Conservation (phyloP, 2,797 vertebrate genomes). For the Sebastes diploproa region DNA sequence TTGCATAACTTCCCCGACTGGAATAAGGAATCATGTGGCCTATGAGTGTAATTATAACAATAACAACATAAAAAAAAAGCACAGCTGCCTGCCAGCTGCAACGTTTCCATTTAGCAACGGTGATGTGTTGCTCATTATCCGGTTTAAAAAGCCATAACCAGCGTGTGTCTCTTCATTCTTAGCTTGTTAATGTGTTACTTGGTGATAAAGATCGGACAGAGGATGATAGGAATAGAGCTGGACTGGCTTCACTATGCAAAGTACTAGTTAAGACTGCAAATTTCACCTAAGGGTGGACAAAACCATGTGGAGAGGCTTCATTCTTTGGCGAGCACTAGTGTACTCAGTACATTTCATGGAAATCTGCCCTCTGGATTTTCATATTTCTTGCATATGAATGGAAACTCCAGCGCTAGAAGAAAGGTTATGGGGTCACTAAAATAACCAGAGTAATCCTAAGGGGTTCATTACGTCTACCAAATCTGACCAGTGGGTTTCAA, state of each 20-base stretch:
- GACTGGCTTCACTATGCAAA: not conserved
- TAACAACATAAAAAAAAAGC: not conserved
- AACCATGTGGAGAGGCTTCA: not conserved
- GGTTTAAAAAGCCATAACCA: constrained; percentile 13
- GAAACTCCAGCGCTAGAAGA: not conserved
- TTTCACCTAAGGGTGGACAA: too few species aligned
- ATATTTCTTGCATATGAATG: not conserved
- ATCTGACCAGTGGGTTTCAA: not conserved
- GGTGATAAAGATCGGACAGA: constrained; percentile 1
- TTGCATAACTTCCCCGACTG: not conserved
- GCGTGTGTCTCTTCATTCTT: not conserved
- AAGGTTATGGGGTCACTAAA: not conserved
- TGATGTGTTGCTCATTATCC: constrained; percentile 6
- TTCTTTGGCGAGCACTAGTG: not conserved
- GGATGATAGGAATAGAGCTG: not conserved
- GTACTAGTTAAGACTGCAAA: not conserved
- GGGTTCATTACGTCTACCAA: not conserved
- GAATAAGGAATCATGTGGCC: not conserved
- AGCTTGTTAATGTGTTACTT: constrained; percentile 7
- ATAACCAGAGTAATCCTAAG: not conserved
- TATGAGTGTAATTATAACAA: not conserved
- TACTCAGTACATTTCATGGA: not conserved
- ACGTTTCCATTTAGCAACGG: not conserved
- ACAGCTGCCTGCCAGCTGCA: constrained; percentile 7
- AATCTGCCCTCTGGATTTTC: not conserved